Evolutionary conservation across 2,113 vertebrate species (phyloP).

Genomic region (Galbula dea): DNA sequence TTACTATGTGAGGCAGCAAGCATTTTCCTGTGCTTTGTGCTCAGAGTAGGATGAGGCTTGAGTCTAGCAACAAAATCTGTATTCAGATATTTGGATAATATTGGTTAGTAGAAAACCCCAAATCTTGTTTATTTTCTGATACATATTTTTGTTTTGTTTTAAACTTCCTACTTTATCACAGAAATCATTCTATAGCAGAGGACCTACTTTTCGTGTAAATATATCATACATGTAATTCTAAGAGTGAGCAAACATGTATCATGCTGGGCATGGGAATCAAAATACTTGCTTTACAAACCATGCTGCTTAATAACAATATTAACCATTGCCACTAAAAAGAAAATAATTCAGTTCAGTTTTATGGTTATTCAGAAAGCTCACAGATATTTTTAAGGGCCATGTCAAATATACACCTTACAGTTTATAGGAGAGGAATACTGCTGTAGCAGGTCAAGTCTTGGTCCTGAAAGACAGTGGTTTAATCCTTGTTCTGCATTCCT

Average conservation of each 20-base stretch:
- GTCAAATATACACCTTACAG: neutral
- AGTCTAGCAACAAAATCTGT: conserved; percentile 7
- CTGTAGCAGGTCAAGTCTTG: neutral
- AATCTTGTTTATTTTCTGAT: neutral
- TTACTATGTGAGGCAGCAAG: neutral
- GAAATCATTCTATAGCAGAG: neutral
- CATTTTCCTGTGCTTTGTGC: neutral
- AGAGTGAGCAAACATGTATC: neutral
- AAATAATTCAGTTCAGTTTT: neutral
- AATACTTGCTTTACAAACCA: neutral
- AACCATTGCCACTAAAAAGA: neutral
- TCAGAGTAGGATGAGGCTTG: neutral
- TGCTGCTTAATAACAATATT: neutral
- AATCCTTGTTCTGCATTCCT: conserved; percentile 7
- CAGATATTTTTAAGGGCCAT: neutral
- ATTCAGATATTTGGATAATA: neutral
- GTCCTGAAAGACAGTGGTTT: neutral
- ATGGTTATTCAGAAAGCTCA: neutral
- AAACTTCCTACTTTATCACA: neutral
- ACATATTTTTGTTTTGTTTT: neutral
- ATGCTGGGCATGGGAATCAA: neutral
- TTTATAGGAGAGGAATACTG: neutral
- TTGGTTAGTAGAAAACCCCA: neutral
- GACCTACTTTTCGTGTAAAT: neutral
- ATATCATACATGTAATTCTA: neutral